A percentile compares a stretch with the other conserved stretches of the same genome.
phyloP scores from a whole-genome alignment of 2,888 invertebrate species.

The Parascotia fuliginaria region DNA sequence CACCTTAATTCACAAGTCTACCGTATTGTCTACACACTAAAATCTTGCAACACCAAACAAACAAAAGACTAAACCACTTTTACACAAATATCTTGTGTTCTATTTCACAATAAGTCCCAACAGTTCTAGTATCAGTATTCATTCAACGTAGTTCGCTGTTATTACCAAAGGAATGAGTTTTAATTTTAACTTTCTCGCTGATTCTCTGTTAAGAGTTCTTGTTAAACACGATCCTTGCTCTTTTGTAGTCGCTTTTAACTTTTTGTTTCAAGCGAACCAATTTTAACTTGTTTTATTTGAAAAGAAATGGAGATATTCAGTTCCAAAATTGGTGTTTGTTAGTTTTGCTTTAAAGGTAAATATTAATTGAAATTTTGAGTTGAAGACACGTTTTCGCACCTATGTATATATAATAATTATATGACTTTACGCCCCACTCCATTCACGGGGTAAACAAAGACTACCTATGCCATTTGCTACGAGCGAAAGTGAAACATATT shows the following conservation, averaged over 20 bases:
- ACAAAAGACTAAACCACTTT: too few species aligned
- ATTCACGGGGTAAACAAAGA: too few species aligned
- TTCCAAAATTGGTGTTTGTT: constrained; percentile 39
- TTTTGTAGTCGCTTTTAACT: constrained; percentile 63
- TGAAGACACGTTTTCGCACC: too few species aligned
- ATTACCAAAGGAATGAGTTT: constrained; percentile 65
- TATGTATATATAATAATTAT: too few species aligned
- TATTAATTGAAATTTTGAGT: not conserved
- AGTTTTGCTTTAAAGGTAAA: not conserved
- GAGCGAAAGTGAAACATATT: too few species aligned
- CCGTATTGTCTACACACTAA: too few species aligned
- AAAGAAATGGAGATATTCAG: constrained; percentile 49
- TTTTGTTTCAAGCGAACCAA: constrained; percentile 56
- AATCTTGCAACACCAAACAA: too few species aligned
- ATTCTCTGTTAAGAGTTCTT: constrained; percentile 66
- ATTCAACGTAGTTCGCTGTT: constrained; percentile 20
- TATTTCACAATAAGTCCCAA: not conserved
- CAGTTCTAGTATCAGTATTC: constrained; percentile 4
- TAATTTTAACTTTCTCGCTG: constrained; percentile 73
- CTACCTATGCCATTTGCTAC: too few species aligned
- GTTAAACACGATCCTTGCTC: constrained; percentile 71
- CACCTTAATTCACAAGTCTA: too few species aligned
- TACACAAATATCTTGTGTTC: not conserved
- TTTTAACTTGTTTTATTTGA: constrained; percentile 69
- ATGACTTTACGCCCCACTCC: too few species aligned